phyloP scores from a whole-genome alignment of 2,888 invertebrate species.

The Carterocephalus palaemon region DNA sequence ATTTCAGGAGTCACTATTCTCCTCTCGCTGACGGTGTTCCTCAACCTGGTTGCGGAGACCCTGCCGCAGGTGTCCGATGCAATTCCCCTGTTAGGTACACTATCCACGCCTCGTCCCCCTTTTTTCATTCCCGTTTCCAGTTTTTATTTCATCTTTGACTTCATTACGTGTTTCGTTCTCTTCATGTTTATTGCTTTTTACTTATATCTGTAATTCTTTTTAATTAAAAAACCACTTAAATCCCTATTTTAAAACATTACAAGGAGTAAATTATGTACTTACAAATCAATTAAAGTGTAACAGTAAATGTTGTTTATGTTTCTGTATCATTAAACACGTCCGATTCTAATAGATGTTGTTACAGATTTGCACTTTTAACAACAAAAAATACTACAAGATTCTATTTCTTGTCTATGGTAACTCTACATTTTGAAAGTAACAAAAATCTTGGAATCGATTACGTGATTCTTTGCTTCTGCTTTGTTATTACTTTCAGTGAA shows the following conservation, averaged over 20 bases:
- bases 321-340: slow-evolving; percentile 28
- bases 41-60: slow-evolving; percentile 99
- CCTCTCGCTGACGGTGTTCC: slow-evolving; percentile 99
- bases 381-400: too few relatives aligned
- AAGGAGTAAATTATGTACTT: slow-evolving; percentile 72
- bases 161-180: slow-evolving; percentile 45
- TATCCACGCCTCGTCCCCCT: slow-evolving; percentile 63
- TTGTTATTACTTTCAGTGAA: slow-evolving; percentile 28
- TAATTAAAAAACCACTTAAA: slow-evolving; percentile 48
- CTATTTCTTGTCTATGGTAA: too few relatives aligned
- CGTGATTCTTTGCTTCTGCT: slow-evolving; percentile 41
- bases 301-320: slow-evolving; percentile 15
- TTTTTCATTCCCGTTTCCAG: slow-evolving; percentile 51
- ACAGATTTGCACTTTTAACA: slow-evolving; percentile 27
- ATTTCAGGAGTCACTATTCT: slow-evolving; percentile 99
- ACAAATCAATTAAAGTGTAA: slow-evolving; percentile 25
- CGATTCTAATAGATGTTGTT: slow-evolving; percentile 24
- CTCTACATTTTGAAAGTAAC: slow-evolving; percentile 26
- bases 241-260: slow-evolving; percentile 73
- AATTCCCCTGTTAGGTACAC: slow-evolving; percentile 99
- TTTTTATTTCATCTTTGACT: slow-evolving; percentile 51
- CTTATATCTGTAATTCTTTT: slow-evolving; percentile 35
- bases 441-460: slow-evolving; percentile 71
- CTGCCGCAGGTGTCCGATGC: slow-evolving; percentile 99
- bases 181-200: slow-evolving; percentile 47